Evolutionary conservation across 2,113 vertebrate species (phyloP).

Genomic region (Ochotona princeps): DNA sequence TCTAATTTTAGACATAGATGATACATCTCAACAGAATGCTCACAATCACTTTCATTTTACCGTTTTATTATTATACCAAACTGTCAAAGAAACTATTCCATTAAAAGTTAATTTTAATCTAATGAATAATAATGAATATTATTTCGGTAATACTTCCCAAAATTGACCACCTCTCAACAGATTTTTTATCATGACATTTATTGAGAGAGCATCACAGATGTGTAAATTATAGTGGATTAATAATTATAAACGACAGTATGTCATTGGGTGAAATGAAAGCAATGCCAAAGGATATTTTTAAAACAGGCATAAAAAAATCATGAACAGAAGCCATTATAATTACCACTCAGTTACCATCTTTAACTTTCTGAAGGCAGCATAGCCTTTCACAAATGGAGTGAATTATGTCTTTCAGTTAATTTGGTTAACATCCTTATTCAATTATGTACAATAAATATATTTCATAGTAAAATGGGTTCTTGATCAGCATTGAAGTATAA

Average conservation of each 20-base stretch:
- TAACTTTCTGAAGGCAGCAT: constrained; percentile 13
- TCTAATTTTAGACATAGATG: constrained; percentile 60
- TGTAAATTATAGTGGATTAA: neutral
- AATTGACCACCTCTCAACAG: constrained; percentile 24
- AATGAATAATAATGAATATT: constrained; percentile 62
- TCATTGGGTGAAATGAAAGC: constrained; percentile 29
- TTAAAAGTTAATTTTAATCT: constrained; percentile 64
- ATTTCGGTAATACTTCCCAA: constrained; percentile 6
- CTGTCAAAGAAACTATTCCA: constrained; percentile 61
- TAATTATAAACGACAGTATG: neutral
- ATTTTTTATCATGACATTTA: neutral
- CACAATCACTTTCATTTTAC: constrained; percentile 33
- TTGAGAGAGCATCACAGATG: neutral
- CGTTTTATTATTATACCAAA: constrained; percentile 49
- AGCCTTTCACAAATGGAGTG: constrained; percentile 21
- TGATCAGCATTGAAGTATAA: constrained; percentile 42
- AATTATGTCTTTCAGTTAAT: neutral
- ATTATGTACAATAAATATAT: constrained; percentile 59
- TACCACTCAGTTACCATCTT: neutral
- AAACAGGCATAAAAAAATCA: neutral
- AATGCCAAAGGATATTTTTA: neutral
- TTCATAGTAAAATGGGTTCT: constrained; percentile 53
- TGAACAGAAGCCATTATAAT: neutral
- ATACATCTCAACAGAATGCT: constrained; percentile 43
- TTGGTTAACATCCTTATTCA: constrained; percentile 53